These are phyloP conservation scores for Epizoanthus stellaris DNA, from an alignment of 92 coral and sea anemone genomes.

Conservation along the genomic window DNA sequence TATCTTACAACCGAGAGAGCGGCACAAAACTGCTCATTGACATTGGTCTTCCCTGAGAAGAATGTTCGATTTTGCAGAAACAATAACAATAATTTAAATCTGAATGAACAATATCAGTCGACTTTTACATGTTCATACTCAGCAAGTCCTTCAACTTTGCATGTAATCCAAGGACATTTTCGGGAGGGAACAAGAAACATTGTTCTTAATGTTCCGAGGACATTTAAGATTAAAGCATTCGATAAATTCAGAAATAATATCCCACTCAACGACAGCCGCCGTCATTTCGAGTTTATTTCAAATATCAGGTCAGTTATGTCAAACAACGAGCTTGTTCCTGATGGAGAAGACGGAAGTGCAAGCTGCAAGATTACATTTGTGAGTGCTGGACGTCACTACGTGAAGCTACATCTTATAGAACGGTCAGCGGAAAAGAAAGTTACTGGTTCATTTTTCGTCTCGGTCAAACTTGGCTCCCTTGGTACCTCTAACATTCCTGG, in stretches of 20 bases:
- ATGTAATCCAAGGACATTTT: background rate
- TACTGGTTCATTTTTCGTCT: background rate
- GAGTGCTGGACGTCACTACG: conserved; percentile 2
- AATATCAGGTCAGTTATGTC: background rate
- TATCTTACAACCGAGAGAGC: too few relatives aligned
- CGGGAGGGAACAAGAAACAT: background rate
- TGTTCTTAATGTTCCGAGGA: background rate
- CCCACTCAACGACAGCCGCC: background rate
- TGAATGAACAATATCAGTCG: background rate
- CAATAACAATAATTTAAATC: background rate
- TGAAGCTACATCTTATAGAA: conserved; percentile 2
- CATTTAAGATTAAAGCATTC: background rate
- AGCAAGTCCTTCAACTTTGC: too few relatives aligned
- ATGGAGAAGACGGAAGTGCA: background rate
- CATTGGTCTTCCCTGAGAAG: background rate
- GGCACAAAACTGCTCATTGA: too few relatives aligned
- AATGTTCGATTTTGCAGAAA: background rate
- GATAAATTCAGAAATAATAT: background rate
- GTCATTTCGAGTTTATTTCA: background rate
- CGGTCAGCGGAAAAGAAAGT: too few relatives aligned
- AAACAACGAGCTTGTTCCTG: background rate
- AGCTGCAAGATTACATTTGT: background rate
- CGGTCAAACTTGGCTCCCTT: background rate
- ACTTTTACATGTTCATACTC: conserved; percentile 6
- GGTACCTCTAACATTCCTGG: too few relatives aligned